Conservation (phyloP, 2,888 invertebrate species). For the Ommatoiulus sabulosus region DNA sequence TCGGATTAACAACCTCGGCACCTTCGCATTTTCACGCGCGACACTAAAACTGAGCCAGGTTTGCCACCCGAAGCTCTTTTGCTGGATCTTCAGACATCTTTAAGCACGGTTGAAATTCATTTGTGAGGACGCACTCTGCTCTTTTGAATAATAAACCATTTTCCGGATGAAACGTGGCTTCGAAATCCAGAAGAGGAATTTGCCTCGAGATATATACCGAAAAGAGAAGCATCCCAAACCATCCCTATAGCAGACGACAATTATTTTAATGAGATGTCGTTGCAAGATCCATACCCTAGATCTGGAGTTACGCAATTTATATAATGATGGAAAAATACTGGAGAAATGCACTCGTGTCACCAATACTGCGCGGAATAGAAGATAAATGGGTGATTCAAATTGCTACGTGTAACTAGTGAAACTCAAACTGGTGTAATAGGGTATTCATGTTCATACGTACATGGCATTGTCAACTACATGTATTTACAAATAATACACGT, state of each 20-base stretch:
- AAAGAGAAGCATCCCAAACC: not conserved
- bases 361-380: too few species aligned
- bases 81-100: not conserved
- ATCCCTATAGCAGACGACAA: not conserved
- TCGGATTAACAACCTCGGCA: conserved; percentile 30
- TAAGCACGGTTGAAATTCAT: conserved; percentile 8
- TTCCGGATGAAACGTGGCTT: not conserved
- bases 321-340: conserved; percentile 2
- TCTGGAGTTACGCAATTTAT: not conserved
- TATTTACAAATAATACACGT: too few species aligned
- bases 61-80: not conserved
- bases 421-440: too few species aligned
- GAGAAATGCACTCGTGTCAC: not conserved
- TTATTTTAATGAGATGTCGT: not conserved
- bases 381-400: too few species aligned
- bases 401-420: too few species aligned
- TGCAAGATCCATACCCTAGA: not conserved
- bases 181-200: not conserved
- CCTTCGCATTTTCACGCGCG: not conserved
- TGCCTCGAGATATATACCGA: not conserved
- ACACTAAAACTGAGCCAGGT: conserved; percentile 19
- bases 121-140: not conserved
- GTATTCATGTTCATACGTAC: too few species aligned
- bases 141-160: conserved; percentile 40
- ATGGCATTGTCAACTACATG: too few species aligned